phyloP scores from a whole-genome alignment of 1,140 invertebrate species.

The Hydropsyche tenuis region DNA sequence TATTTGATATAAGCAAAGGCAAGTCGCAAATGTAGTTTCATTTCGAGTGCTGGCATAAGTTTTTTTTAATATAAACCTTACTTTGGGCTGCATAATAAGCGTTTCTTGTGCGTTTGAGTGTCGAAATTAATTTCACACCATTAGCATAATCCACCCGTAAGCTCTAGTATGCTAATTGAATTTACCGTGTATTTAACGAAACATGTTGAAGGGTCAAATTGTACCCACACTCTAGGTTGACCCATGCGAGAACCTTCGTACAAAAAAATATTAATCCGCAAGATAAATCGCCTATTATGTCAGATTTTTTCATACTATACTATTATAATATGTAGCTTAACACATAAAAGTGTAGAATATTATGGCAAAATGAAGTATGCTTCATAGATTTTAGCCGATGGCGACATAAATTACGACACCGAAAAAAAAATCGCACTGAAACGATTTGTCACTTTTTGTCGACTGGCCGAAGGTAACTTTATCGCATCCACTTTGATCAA shows the following conservation, averaged over 20 bases:
- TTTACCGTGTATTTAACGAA: too few relatives aligned
- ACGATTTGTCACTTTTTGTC: conserved; percentile 37
- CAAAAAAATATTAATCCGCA: conserved; percentile 9
- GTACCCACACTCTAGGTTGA: too few relatives aligned
- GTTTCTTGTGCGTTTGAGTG: too few relatives aligned
- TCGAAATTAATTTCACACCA: too few relatives aligned
- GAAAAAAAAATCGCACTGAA: background rate
- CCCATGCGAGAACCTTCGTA: background rate
- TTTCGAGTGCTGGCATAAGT: too few relatives aligned
- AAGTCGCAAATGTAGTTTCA: too few relatives aligned
- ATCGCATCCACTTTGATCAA: conserved; percentile 32
- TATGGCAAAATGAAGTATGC: conserved; percentile 1
- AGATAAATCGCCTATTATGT: conserved; percentile 21
- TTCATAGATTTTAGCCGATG: conserved; percentile 1
- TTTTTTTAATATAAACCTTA: too few relatives aligned
- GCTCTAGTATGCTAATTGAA: too few relatives aligned
- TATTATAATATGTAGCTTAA: background rate
- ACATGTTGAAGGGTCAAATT: too few relatives aligned
- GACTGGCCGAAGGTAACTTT: conserved; percentile 27
- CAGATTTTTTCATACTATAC: background rate
- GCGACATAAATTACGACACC: conserved; percentile 2
- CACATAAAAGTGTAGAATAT: conserved; percentile 7
- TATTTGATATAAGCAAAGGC: too few relatives aligned
- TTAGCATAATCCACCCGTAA: too few relatives aligned
- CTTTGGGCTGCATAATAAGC: too few relatives aligned